Base-by-base conservation (phyloP, 2,113 vertebrate species). In the Otus sunia region DNA sequence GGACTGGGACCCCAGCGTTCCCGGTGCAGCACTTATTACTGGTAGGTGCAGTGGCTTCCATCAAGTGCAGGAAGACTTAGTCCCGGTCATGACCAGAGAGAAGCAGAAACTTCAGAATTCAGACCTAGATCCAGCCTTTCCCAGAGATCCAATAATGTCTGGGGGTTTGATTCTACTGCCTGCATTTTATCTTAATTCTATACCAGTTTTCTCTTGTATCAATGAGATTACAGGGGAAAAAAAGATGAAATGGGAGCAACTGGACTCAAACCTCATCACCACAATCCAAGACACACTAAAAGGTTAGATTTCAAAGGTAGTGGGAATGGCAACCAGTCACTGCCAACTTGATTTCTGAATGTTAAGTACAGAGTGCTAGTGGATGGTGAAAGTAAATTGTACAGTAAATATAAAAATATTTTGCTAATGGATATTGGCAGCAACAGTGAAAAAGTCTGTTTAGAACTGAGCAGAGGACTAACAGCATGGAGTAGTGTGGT, bases 151-250 rank as follows among this genome's bases (percentile, higher is more conserved):
- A 25, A 1, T 32, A 20, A 15, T 36, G 20, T 58, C 11, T 43
- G 9, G 8, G 23, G 15, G 2, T 23, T 88, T 58, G 34, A 36
- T 84, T 86, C 15, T 26, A 15, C 77, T 68, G 47, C 55, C 55
- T 79, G 79, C 72, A 62, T 98, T 96, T 39, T 92, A 64, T 95
- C 87, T 96, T 69, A 72, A 84, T 96, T 94, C 90, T 92, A 47
- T 17, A 9, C 4, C 29, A 41, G 25, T 45, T 60, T 60, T 45
- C 20, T 89, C 56, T 92, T 90, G 79, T 59, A 58, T n/a, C 21
- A 52, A 12, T 91, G 50, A 18, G 92, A 53, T 94, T 60, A 56
- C 18, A 41, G 83, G 37, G 82, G 18, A 5, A 1, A 2, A 5
- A 19, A 75, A 32, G 17, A 58, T 71, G 82, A 96, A 60, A 96